These are phyloP conservation scores for Ovis canadensis DNA, from an alignment of 2,113 vertebrate genomes.

Conservation along the genomic window DNA sequence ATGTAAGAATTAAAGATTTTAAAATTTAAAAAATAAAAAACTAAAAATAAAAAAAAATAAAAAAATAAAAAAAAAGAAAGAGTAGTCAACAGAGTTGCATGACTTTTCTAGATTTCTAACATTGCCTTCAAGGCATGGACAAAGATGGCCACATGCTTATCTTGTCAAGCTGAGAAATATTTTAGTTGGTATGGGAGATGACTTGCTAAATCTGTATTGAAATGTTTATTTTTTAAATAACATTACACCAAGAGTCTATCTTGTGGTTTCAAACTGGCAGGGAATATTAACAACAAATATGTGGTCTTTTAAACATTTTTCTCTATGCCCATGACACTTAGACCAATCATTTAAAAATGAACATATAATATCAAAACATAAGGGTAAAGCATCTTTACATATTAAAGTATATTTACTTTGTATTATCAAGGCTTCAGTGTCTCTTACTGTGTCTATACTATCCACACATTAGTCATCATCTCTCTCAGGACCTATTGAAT, in stretches of 20 bases:
- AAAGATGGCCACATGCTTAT: not conserved
- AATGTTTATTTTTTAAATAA: slow-evolving; percentile 30
- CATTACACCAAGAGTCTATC: not conserved
- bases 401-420: not conserved
- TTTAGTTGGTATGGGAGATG: not conserved
- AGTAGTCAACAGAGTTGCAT: not conserved
- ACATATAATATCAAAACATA: not conserved
- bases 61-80: too few species aligned
- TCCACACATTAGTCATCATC: not conserved
- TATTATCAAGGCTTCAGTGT: not conserved
- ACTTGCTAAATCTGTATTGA: not conserved
- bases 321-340: not conserved
- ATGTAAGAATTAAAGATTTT: too few species aligned
- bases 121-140: not conserved
- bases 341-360: not conserved
- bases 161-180: not conserved
- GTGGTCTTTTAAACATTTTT: not conserved
- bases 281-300: not conserved
- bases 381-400: not conserved
- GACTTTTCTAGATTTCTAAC: not conserved
- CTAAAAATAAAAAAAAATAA: too few species aligned
- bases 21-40: too few species aligned
- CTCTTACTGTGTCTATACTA: not conserved
- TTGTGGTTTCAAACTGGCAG: not conserved
- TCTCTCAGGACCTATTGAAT: not conserved